Evolutionary conservation across 2,888 invertebrate species (phyloP).

Genomic region (Amblyjoppa fuscipennis): DNA sequence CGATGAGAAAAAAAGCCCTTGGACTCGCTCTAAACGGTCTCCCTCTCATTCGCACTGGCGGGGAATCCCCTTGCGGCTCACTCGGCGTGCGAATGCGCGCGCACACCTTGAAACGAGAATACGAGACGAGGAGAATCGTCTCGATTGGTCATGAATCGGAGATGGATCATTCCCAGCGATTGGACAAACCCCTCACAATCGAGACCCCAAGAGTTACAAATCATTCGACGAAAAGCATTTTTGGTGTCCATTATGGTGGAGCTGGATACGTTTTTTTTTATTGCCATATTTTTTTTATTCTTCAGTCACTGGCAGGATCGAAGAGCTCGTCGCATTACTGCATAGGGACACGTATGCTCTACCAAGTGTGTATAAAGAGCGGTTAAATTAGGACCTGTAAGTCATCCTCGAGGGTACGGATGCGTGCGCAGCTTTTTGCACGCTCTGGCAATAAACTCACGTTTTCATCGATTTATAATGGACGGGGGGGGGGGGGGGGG

Average conservation of each 20-base stretch:
- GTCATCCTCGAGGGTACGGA: constrained; percentile 50
- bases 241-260: constrained; percentile 47
- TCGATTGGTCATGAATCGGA: constrained; percentile 65
- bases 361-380: constrained; percentile 55
- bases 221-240: constrained; percentile 63
- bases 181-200: constrained; percentile 53
- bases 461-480: constrained; percentile 64
- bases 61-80: constrained; percentile 29
- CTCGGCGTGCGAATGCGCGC: constrained; percentile 60
- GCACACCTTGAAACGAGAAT: constrained; percentile 48
- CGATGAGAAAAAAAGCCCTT: constrained; percentile 17
- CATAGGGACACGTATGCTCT: constrained; percentile 1
- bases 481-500: constrained; percentile 17
- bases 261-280: constrained; percentile 34
- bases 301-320: constrained; percentile 7
- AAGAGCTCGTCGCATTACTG: background rate
- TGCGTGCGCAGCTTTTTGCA: constrained; percentile 45
- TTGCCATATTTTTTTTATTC: constrained; percentile 14
- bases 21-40: background rate
- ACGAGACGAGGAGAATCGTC: constrained; percentile 48
- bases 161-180: constrained; percentile 51
- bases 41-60: constrained; percentile 5
- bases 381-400: constrained; percentile 64
- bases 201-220: constrained; percentile 59
- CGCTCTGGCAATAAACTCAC: constrained; percentile 47